These are phyloP conservation scores for Chiloscyllium punctatum DNA, from an alignment of 2,797 vertebrate species.

Conservation along the genomic window DNA sequence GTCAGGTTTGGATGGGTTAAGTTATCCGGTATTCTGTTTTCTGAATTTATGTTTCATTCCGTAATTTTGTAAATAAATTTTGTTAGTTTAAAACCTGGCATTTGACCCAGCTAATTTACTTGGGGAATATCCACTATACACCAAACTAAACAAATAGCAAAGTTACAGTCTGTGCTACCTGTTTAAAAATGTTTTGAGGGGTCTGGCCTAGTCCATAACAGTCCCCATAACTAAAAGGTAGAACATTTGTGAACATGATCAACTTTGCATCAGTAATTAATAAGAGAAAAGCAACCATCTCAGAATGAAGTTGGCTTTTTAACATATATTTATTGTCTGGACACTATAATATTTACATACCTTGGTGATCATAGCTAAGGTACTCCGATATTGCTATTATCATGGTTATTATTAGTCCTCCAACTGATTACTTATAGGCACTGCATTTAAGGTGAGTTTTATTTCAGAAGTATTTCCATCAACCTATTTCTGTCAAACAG, in stretches of 20 bases:
- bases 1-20: too few relatives aligned
- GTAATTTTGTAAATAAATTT: too few relatives aligned
- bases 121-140: too few relatives aligned
- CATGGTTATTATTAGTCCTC: not conserved
- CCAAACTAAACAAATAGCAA: too few relatives aligned
- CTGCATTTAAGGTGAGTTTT: not conserved
- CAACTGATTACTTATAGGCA: not conserved
- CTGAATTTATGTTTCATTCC: too few relatives aligned
- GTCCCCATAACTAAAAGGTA: not conserved
- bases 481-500: not conserved
- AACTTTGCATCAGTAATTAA: not conserved
- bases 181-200: too few relatives aligned
- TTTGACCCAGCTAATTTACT: too few relatives aligned
- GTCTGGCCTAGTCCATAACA: too few relatives aligned
- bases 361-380: not conserved
- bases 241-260: not conserved
- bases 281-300: not conserved
- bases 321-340: not conserved
- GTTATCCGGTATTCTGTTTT: too few relatives aligned
- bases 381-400: not conserved
- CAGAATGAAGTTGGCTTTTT: not conserved
- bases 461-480: not conserved
- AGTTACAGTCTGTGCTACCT: too few relatives aligned
- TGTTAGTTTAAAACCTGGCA: too few relatives aligned
- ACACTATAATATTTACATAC: not conserved